Base-by-base conservation (phyloP, 1,140 invertebrate species). In the Vanessa atalanta region DNA sequence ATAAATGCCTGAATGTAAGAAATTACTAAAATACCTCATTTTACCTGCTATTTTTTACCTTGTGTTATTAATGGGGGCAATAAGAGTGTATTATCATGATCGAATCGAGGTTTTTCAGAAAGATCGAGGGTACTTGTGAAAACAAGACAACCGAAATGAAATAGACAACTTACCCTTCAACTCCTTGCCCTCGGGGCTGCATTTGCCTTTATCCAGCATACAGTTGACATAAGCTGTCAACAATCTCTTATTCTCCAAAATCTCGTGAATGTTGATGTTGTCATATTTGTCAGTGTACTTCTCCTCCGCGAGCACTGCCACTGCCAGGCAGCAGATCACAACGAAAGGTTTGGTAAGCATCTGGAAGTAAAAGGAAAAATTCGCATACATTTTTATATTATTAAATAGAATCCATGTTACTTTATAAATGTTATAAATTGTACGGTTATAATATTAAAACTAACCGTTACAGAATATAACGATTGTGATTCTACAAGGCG, bases 201-300 rank as follows among this genome's bases (percentile, higher is more conserved):
- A 97, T 16, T 93, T 93, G 7, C 94, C 95, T 64, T 94, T 88
- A 0, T 95, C 95, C 70, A 96, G 77, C 4, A 97, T 79, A 80
- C 96, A 97, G 55, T 96, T 94, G 20, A 94, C 85, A 74, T 97
- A 97, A 65, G 94, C 95, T 5, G 86, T 88, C 7, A 96, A 88
- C 15, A 97, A 87, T 55, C 96, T 93, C 1, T 95, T 94, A 67
- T 95, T 97, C 0, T 88, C 83, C 1, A 97, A 80, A 64, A 97
- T 95, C 78, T 95, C 93, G 37, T 96, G 94, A 37, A 97, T 53
- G 83, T 97, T 91, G n/a, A 97, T 88, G 75, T 95, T 95, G 83
- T 97, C 96, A 75, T 94, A 97, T 82, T 95, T 96, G n/a, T 94
- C 94, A 0, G 96, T 96, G 84, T 97, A 97, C 31, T 66, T 76